Percentiles rank a stretch among this genome's conserved stretches.
Conservation (phyloP, 2,113 vertebrate genomes). For the Thamnophis sirtalis region DNA sequence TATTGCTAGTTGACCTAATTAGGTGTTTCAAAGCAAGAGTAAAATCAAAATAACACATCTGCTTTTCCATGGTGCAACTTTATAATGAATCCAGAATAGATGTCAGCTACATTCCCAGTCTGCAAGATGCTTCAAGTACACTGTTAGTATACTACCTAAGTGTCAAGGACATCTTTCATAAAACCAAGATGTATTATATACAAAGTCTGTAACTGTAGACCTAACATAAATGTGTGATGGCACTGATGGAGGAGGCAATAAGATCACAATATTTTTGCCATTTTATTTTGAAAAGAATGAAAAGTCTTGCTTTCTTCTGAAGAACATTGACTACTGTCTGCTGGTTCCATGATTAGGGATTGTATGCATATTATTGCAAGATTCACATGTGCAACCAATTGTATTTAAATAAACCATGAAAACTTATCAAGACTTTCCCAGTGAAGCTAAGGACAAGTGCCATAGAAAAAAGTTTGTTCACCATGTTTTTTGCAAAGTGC, state of each 20-base stretch:
- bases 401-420: not conserved
- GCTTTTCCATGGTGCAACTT: not conserved
- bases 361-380: not conserved
- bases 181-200: slow-evolving; percentile 21
- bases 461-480: not conserved
- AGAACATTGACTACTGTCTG: slow-evolving; percentile 7
- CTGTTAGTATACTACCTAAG: not conserved
- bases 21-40: not conserved
- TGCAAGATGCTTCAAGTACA: not conserved
- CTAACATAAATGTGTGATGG: slow-evolving; percentile 39
- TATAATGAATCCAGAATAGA: not conserved
- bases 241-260: slow-evolving; percentile 31
- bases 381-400: not conserved
- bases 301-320: slow-evolving; percentile 35
- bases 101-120: not conserved
- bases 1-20: not conserved
- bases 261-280: not conserved
- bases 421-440: not conserved
- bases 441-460: not conserved
- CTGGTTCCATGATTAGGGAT: not conserved
- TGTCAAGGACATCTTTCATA: slow-evolving; percentile 15
- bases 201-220: slow-evolving; percentile 41
- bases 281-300: slow-evolving; percentile 1
- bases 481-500: not conserved
- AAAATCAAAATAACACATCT: not conserved